These are phyloP conservation scores for Amia ocellicauda DNA, from an alignment of 2,113 vertebrate species.

Conservation along the genomic window DNA sequence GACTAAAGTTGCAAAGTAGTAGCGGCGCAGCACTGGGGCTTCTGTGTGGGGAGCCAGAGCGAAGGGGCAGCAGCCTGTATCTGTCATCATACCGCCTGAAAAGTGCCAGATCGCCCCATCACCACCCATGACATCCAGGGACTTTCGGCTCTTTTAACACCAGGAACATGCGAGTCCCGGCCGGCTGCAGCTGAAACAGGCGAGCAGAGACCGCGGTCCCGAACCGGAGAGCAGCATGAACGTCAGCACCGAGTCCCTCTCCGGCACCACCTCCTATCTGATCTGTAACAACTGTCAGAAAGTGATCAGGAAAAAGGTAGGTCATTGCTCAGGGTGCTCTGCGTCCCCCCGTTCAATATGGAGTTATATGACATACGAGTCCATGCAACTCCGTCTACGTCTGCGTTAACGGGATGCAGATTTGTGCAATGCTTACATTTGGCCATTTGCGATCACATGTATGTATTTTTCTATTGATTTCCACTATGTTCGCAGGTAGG, in stretches of 20 bases:
- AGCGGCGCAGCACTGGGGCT: not conserved
- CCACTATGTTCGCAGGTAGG: no score
- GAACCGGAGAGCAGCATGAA: conserved; percentile 22
- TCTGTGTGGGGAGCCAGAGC: conserved; percentile 21
- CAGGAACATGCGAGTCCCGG: conserved; percentile 4
- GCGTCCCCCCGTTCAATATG: no score
- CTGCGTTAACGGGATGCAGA: no score
- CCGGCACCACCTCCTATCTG: conserved; percentile 23
- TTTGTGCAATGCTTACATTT: no score
- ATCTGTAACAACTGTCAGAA: conserved; percentile 37
- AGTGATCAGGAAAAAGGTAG: conserved; percentile 31
- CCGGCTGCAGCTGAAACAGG: conserved; percentile 7
- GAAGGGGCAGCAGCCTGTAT: conserved; percentile 15
- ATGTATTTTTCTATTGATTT: no score
- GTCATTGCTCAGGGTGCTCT: not conserved
- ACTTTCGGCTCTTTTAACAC: not conserved
- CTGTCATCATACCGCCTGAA: not conserved
- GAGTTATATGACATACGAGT: no score
- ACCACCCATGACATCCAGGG: conserved; percentile 8
- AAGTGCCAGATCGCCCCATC: conserved; percentile 13
- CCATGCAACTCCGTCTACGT: no score
- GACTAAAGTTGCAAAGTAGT: conserved; percentile 23
- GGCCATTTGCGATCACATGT: no score
- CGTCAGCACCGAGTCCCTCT: conserved; percentile 22
- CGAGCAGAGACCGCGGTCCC: not conserved